These are phyloP conservation scores for Willisornis vidua DNA, from an alignment of 2,113 vertebrate species.

Conservation along the genomic window DNA sequence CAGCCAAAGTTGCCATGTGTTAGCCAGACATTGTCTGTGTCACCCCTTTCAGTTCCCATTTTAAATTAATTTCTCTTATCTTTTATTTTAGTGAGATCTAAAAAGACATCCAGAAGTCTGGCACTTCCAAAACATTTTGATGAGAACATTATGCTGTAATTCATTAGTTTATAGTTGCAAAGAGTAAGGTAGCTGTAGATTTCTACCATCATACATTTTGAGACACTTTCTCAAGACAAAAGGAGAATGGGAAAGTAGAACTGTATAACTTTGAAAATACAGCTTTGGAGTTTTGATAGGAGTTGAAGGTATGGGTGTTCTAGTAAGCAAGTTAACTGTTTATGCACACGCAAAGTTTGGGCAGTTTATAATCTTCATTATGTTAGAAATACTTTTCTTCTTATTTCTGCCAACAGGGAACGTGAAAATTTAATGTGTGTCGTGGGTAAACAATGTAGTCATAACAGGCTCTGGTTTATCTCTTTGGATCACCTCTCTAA, in stretches of 20 bases:
- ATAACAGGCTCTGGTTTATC: background rate
- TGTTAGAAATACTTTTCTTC: background rate
- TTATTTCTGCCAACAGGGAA: background rate
- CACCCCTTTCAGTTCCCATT: background rate
- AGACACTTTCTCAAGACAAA: background rate
- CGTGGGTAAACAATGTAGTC: background rate
- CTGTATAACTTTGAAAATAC: background rate
- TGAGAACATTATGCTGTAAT: constrained; percentile 16
- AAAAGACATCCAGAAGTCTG: constrained; percentile 47
- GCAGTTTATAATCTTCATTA: background rate
- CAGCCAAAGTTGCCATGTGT: constrained; percentile 54
- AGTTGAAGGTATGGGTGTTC: background rate
- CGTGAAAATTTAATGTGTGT: background rate
- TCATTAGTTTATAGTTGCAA: constrained; percentile 30
- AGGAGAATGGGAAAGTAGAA: background rate
- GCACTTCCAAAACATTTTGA: constrained; percentile 23
- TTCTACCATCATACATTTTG: background rate
- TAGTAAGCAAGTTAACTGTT: background rate
- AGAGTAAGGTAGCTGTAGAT: constrained; percentile 3
- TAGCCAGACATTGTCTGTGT: constrained; percentile 39
- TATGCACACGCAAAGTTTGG: background rate
- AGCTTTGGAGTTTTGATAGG: background rate
- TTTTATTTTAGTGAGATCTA: constrained; percentile 50
- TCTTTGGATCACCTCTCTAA: background rate
- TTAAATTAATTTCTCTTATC: constrained; percentile 61